Evolutionary conservation across 2,888 invertebrate genomes (phyloP).

Genomic region (Phalangium opilio): DNA sequence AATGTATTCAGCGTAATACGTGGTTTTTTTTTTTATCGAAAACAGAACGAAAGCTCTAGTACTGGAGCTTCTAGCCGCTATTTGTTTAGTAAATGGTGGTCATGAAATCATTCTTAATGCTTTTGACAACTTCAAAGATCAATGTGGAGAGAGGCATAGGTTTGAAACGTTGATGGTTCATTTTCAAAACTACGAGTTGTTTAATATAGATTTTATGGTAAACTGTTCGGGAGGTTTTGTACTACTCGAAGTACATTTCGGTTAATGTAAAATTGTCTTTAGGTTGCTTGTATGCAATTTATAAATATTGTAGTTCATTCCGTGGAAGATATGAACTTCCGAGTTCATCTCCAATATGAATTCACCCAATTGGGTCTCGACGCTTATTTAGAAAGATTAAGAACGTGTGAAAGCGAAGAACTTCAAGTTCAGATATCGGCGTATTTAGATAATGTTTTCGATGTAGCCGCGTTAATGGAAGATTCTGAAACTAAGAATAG

Average conservation of each 20-base stretch:
- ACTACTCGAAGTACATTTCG: no score
- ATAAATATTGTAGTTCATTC: constrained; percentile 98
- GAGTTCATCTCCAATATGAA: constrained; percentile 95
- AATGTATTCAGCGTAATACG: no score
- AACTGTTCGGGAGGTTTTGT: no score
- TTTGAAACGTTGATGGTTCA: constrained; percentile 97
- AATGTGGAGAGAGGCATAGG: constrained; percentile 49
- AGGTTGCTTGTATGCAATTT: constrained; percentile 87
- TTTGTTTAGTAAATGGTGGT: constrained; percentile 97
- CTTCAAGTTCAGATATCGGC: constrained; percentile 94
- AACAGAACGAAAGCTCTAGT: constrained; percentile 90
- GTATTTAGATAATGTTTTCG: constrained; percentile 95
- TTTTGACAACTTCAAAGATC: constrained; percentile 95
- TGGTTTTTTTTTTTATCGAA: no score
- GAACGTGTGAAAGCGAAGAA: constrained; percentile 89
- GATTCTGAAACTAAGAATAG: constrained; percentile 95
- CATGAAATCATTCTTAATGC: constrained; percentile 93
- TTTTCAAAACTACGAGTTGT: constrained; percentile 87
- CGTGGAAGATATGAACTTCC: constrained; percentile 97
- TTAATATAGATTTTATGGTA: constrained; percentile 97
- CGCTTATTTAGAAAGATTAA: constrained; percentile 78
- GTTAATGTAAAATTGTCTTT: no score
- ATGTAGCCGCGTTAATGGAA: constrained; percentile 92
- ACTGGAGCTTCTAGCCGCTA: constrained; percentile 88
- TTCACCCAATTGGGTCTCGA: constrained; percentile 90